Evolutionary conservation across 2,888 invertebrate genomes (phyloP), one percentile per base, ranked within the genome.

Genomic region (Lagria hirta): DNA sequence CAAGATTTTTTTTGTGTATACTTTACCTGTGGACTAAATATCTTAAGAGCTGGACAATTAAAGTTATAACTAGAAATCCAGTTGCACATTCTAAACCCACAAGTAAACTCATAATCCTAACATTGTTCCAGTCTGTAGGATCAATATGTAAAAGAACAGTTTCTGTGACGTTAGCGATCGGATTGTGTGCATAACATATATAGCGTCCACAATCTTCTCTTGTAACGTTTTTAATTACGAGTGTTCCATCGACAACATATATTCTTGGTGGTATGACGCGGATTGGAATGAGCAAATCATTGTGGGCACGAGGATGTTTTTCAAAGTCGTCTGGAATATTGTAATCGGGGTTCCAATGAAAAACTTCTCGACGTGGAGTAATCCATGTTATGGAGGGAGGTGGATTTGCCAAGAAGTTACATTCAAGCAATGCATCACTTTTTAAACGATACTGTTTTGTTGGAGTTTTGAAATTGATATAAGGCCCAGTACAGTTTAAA

Each of bases 201-300:
- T 95, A 96, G 15, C 81, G 74, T 35, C 94, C 94, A 57, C 87
- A 86, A 72, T 93, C 92, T 63, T 84, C 82, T 54, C 88, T 79
- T 22, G 83, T 81, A 43, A 88, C 78, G 43, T 66, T 65, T 36
- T 60, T 60, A 7, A 66, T 56, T 55, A 60, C 54, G 11, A 82
- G 48, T 1, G 62, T 66, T 3, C 66, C 66, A 43, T 62, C 73
- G 86, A 83, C 35, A 85, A 82, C 63, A 83, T 80, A 24, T 43
- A 88, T 78, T 53, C 87, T 73, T 1, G 77, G 79, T n/a, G 69
- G 69, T 8, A 68, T 64, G 7, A 61, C 54, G 16, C 69, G 54
- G 46, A 70, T 52, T 2, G 66, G 75, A 60, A 62, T 76, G 46
- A 75, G 61, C 35, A 66, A 63, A 54, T 75, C 72, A 50, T 79